A percentile compares a stretch with the other conserved stretches of the same genome.
Evolutionary conservation across 2,797 vertebrate genomes (phyloP).

Genomic region (Microhierax caerulescens): DNA sequence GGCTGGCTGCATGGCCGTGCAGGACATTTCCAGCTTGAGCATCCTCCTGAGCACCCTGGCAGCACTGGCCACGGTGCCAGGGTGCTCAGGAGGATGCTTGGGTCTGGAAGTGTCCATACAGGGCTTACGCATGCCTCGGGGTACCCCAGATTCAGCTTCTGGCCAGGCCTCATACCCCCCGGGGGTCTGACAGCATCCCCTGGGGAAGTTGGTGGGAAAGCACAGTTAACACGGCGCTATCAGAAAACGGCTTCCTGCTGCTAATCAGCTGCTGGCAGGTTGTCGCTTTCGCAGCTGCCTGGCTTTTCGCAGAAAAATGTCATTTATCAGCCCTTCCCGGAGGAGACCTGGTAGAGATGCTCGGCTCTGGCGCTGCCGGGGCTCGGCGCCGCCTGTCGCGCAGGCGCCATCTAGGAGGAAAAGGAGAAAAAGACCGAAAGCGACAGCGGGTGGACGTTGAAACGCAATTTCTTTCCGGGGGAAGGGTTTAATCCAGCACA

Average conservation of each 20-base stretch:
- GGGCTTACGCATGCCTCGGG: not conserved
- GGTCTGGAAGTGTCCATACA: not conserved
- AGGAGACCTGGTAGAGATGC: constrained; percentile 10
- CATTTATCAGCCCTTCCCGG: not conserved
- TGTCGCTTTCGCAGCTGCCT: not conserved
- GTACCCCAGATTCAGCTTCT: not conserved
- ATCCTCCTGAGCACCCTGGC: not conserved
- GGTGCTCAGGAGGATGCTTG: not conserved
- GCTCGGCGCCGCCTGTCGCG: not conserved
- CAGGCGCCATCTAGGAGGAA: constrained; percentile 59
- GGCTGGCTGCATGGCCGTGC: not conserved
- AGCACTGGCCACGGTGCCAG: accelerated
- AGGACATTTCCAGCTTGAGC: accelerated
- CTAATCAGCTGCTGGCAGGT: constrained; percentile 10
- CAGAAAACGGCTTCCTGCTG: not conserved
- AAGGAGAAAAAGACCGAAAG: constrained; percentile 11
- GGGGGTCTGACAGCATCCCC: not conserved
- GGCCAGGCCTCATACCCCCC: accelerated
- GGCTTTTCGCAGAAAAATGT: constrained; percentile 16
- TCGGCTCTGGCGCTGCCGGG: not conserved
- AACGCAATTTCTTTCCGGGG: not conserved
- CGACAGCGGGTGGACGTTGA: not conserved
- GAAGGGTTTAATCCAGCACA: not conserved
- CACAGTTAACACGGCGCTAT: accelerated
- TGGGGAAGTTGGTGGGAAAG: accelerated